Percentiles rank a stretch among this genome's conserved stretches.
Evolutionary conservation across 2,888 invertebrate genomes (phyloP).

Genomic region (Allolobophora icterica): DNA sequence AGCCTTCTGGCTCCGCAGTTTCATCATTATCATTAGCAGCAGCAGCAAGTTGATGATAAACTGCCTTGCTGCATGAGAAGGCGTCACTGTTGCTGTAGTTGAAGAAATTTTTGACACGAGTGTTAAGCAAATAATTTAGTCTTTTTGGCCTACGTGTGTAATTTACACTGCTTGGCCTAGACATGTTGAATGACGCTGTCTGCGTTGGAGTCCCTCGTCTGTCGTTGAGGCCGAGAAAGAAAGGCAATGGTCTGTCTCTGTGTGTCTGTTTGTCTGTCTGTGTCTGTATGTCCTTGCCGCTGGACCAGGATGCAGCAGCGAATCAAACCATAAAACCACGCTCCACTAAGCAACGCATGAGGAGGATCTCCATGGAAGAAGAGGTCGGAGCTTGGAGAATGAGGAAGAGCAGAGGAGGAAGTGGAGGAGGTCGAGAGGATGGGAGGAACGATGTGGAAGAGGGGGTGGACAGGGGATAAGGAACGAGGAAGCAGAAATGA

Average conservation of each 20-base stretch:
- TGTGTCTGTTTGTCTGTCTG: no score
- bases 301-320: not conserved
- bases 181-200: not conserved
- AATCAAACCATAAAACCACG: not conserved
- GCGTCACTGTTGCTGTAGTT: not conserved
- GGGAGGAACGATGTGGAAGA: not conserved
- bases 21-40: not conserved
- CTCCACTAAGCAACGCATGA: not conserved
- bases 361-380: not conserved
- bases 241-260: not conserved
- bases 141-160: not conserved
- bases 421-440: not conserved
- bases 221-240: not conserved
- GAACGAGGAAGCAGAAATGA: no score
- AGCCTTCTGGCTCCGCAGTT: not conserved
- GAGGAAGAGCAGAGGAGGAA: not conserved
- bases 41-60: not conserved
- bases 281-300: not conserved
- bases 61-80: not conserved
- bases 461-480: not conserved
- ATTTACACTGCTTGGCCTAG: no score
- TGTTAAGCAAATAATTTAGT: not conserved
- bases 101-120: not conserved
- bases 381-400: not conserved
- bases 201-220: not conserved